These are phyloP conservation scores for Herminia tarsipennalis DNA, from an alignment of 2,888 invertebrate genomes.

Conservation along the genomic window DNA sequence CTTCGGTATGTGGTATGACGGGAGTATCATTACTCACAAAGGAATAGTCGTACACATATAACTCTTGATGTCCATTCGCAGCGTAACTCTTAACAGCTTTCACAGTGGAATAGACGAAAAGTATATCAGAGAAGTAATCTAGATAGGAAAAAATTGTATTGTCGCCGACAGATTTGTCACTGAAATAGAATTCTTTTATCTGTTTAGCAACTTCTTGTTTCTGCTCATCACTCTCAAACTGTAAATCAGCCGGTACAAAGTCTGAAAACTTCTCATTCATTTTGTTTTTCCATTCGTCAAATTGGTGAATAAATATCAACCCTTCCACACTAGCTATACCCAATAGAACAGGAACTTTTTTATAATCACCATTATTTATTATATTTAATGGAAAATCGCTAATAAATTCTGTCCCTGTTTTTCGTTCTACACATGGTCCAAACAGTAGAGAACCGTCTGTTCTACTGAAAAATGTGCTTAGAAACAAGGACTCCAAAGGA, in stretches of 20 bases:
- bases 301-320: slow-evolving; percentile 25
- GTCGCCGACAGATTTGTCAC: slow-evolving; percentile 34
- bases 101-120: slow-evolving; percentile 52
- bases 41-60: slow-evolving; percentile 57
- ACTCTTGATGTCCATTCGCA: slow-evolving; percentile 40
- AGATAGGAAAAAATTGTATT: slow-evolving; percentile 35
- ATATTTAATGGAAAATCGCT: slow-evolving; percentile 33
- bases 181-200: slow-evolving; percentile 57
- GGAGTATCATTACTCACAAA: slow-evolving; percentile 45
- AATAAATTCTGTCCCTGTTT: slow-evolving; percentile 38
- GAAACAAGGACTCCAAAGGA: slow-evolving; percentile 24
- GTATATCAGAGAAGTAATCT: slow-evolving; percentile 61
- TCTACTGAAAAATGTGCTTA: slow-evolving; percentile 11
- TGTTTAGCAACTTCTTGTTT: slow-evolving; percentile 42
- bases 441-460: slow-evolving; percentile 31
- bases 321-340: slow-evolving; percentile 59
- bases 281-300: slow-evolving; percentile 36
- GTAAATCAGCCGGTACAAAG: slow-evolving; percentile 54
- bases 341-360: slow-evolving; percentile 38
- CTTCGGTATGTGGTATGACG: slow-evolving; percentile 37
- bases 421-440: slow-evolving; percentile 51
- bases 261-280: slow-evolving; percentile 56
- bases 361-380: slow-evolving; percentile 30
- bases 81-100: slow-evolving; percentile 44
- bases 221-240: slow-evolving; percentile 44